Evolutionary conservation across 2,797 vertebrate genomes (phyloP).

Genomic region (Enteromius unitaeniatus): DNA sequence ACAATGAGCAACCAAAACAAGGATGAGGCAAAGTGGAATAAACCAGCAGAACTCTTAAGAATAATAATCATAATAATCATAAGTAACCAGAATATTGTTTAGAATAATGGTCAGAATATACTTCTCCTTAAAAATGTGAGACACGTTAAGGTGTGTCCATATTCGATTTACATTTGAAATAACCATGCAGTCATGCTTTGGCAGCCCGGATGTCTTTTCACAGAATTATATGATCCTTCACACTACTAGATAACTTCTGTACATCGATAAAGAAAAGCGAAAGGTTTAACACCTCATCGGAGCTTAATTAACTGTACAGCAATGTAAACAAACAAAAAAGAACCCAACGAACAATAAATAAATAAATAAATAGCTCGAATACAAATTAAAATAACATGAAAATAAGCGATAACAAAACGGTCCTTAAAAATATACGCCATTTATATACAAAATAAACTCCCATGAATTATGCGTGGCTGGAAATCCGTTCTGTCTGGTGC

Average conservation of each 20-base stretch:
- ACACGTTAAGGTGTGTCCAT: slow-evolving; percentile 71
- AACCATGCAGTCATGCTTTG: slow-evolving; percentile 84
- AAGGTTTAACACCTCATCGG: slow-evolving; percentile 36
- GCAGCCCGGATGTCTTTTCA: slow-evolving; percentile 76
- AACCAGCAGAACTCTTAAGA: slow-evolving; percentile 78
- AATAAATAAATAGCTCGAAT: slow-evolving; percentile 68
- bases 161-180: slow-evolving; percentile 72
- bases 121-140: slow-evolving; percentile 74
- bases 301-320: slow-evolving; percentile 54
- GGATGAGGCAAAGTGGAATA: slow-evolving; percentile 75
- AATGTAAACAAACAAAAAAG: slow-evolving; percentile 44
- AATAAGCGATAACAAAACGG: slow-evolving; percentile 56
- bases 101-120: slow-evolving; percentile 73
- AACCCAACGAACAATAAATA: slow-evolving; percentile 67
- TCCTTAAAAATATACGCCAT: slow-evolving; percentile 55
- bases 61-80: slow-evolving; percentile 77
- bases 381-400: slow-evolving; percentile 68
- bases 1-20: slow-evolving; percentile 77
- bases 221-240: slow-evolving; percentile 76
- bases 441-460: slow-evolving; percentile 63
- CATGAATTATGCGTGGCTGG: slow-evolving; percentile 26
- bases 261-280: slow-evolving; percentile 73
- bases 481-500: slow-evolving; percentile 57
- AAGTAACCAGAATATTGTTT: slow-evolving; percentile 79
- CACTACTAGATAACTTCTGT: slow-evolving; percentile 76